Conservation (phyloP, 2,797 vertebrate genomes). For the Chlorospingus flavigularis region DNA sequence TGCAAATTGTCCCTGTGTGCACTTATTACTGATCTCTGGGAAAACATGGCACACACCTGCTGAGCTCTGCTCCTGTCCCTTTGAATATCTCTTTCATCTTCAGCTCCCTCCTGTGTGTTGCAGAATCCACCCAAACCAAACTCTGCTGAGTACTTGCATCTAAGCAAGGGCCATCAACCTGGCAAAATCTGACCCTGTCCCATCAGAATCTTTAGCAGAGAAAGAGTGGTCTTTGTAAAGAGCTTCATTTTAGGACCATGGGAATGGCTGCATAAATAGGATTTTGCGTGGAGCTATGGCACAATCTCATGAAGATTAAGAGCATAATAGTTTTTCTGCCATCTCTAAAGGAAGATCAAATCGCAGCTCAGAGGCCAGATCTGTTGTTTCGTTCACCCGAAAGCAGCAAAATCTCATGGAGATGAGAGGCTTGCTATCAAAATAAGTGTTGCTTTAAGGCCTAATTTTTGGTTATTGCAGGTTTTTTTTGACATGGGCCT, state of each 20-base stretch:
- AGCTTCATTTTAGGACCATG: neutral
- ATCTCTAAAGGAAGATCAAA: neutral
- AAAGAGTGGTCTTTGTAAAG: neutral
- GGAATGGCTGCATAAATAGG: neutral
- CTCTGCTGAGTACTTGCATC: neutral
- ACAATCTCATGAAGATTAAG: neutral
- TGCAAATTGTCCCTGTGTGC: neutral
- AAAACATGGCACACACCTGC: neutral
- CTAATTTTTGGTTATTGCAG: neutral
- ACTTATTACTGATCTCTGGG: neutral
- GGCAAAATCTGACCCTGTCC: neutral
- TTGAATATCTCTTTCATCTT: neutral
- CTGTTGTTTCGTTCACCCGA: accelerated
- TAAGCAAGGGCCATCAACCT: neutral
- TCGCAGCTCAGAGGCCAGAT: neutral
- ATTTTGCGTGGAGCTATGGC: neutral
- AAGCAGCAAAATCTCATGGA: neutral
- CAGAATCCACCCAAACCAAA: neutral
- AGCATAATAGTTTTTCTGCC: neutral
- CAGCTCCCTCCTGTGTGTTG: neutral
- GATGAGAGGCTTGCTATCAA: neutral
- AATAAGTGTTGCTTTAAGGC: neutral
- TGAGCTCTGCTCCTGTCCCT: neutral
- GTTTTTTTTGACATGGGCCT: neutral
- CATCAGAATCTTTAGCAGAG: neutral